Percentiles rank a stretch among this genome's conserved stretches.
Evolutionary conservation across 2,113 vertebrate genomes (phyloP).

Genomic region (Semicossyphus pulcher): DNA sequence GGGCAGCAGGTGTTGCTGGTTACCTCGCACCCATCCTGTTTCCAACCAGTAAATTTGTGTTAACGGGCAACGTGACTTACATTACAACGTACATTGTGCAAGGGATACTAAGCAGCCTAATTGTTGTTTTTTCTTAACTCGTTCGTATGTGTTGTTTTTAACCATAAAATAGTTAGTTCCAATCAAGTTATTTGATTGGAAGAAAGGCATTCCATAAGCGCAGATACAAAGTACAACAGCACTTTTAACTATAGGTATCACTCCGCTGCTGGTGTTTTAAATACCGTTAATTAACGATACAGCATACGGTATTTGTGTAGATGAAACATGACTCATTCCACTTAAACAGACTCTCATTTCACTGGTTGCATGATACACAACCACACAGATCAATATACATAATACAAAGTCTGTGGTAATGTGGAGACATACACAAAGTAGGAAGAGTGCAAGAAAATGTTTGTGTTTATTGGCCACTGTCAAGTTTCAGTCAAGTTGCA

Average conservation of each 20-base stretch:
- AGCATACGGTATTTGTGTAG: too few species aligned
- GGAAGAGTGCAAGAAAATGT: neutral
- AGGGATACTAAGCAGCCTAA: neutral
- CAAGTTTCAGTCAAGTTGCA: too few species aligned
- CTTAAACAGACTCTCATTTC: neutral
- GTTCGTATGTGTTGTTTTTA: neutral
- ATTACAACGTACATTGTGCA: neutral
- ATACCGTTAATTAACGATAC: too few species aligned
- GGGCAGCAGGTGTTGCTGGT: constrained; percentile 38
- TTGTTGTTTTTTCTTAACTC: neutral
- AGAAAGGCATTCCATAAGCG: too few species aligned
- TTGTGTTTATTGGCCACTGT: neutral
- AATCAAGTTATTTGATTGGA: too few species aligned
- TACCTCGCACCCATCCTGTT: neutral
- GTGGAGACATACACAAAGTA: neutral
- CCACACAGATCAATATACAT: neutral
- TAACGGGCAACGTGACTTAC: neutral
- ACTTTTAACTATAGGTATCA: too few species aligned
- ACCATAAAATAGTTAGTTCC: too few species aligned
- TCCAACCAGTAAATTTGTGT: neutral
- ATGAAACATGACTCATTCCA: neutral
- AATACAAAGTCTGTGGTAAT: neutral
- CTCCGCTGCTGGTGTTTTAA: too few species aligned
- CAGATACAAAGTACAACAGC: too few species aligned
- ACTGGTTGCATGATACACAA: neutral